Percentiles rank a stretch among this genome's conserved stretches.
Evolutionary conservation across 2,113 vertebrate genomes (phyloP).

Genomic region (Protobothrops flavoviridis): DNA sequence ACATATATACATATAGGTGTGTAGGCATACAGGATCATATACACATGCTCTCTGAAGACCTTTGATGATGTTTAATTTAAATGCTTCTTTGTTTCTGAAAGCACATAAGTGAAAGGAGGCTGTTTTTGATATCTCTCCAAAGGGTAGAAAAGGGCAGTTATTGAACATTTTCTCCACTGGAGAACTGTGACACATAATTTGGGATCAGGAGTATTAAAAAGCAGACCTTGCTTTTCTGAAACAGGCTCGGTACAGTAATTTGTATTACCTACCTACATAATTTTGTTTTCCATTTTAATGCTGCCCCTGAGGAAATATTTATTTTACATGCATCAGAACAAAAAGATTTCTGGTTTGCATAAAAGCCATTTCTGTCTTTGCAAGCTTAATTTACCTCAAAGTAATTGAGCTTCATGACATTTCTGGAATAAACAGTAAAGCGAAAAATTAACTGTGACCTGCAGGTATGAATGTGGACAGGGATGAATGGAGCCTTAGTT

Average conservation of each 20-base stretch:
- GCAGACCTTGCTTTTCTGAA: neutral
- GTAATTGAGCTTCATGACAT: neutral
- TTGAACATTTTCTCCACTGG: neutral
- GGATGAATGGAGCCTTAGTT: neutral
- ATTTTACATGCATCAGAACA: conserved; percentile 14
- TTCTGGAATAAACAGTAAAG: neutral
- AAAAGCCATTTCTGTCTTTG: neutral
- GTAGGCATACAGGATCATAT: neutral
- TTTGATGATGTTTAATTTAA: neutral
- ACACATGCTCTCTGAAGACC: neutral
- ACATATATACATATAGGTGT: neutral
- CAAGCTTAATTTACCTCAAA: neutral
- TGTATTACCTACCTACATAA: neutral
- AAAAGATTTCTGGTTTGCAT: neutral
- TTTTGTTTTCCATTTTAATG: conserved; percentile 6
- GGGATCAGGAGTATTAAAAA: neutral
- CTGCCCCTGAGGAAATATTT: neutral
- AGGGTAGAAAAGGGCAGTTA: neutral
- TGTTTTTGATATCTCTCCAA: neutral
- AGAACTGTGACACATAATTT: neutral
- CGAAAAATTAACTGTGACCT: neutral
- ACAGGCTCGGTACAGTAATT: neutral
- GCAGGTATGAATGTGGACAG: neutral
- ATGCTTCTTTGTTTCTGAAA: neutral
- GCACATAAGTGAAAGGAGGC: neutral